Evolutionary conservation across 2,113 vertebrate genomes (phyloP).

Genomic region (Marcusenius ussheri): DNA sequence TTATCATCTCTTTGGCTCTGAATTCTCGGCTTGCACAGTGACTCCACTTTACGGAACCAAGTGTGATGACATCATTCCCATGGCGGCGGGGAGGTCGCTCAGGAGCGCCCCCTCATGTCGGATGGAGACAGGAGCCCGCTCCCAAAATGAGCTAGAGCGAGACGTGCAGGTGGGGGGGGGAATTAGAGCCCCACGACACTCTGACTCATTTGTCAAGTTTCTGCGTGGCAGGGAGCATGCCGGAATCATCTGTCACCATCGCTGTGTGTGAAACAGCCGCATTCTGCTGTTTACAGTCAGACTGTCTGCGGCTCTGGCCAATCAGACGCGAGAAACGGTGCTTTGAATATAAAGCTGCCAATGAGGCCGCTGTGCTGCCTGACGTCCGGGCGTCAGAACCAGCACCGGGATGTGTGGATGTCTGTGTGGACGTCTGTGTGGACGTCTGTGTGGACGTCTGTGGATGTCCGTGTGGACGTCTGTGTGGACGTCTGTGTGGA

Average conservation of each 20-base stretch:
- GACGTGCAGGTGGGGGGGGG: conserved; percentile 48
- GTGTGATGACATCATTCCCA: conserved; percentile 18
- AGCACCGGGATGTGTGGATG: not conserved
- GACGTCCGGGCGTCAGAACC: not conserved
- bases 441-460: too few relatives aligned
- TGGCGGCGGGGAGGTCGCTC: conserved; percentile 15
- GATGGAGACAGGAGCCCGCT: conserved; percentile 32
- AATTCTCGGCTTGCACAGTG: not conserved
- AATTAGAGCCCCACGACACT: conserved; percentile 29
- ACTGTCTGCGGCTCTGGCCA: not conserved
- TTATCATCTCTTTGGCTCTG: not conserved
- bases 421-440: not conserved
- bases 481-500: too few relatives aligned
- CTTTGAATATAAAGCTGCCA: not conserved
- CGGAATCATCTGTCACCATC: conserved; percentile 33
- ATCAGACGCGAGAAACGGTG: not conserved
- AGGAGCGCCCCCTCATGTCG: conserved; percentile 38
- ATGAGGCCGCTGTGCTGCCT: not conserved
- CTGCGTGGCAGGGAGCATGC: conserved; percentile 35
- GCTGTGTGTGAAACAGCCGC: not conserved
- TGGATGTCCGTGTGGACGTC: not conserved
- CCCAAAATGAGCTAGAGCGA: conserved; percentile 42
- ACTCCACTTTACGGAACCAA: not conserved
- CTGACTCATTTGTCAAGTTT: conserved; percentile 48
- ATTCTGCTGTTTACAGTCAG: not conserved